phyloP scores from a whole-genome alignment of 2,888 invertebrate genomes.

The Acleris literana region DNA sequence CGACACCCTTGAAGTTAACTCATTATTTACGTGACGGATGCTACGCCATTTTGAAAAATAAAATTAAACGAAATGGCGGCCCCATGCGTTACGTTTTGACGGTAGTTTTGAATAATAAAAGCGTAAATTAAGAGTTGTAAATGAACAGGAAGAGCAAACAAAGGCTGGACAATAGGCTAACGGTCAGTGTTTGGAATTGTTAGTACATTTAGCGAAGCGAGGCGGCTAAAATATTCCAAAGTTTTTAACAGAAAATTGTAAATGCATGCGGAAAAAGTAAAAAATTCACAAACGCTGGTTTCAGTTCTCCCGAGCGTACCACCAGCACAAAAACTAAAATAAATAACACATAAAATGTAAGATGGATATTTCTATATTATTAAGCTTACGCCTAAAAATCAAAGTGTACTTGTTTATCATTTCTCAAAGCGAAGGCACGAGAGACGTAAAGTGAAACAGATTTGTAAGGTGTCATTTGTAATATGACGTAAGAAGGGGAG shows the following conservation, averaged over 20 bases:
- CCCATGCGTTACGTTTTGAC: constrained; percentile 14
- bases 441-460: neutral
- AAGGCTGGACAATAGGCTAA: constrained; percentile 26
- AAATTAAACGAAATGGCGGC: constrained; percentile 10
- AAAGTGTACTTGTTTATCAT: neutral
- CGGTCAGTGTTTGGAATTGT: constrained; percentile 19
- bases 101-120: constrained; percentile 29
- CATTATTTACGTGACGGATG: constrained; percentile 24
- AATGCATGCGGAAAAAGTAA: neutral
- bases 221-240: constrained; percentile 9
- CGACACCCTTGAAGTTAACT: constrained; percentile 9
- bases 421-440: neutral
- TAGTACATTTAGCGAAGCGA: constrained; percentile 26
- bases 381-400: too few relatives aligned
- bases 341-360: neutral
- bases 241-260: constrained; percentile 9
- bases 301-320: neutral
- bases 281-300: neutral
- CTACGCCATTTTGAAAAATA: constrained; percentile 11
- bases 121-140: constrained; percentile 18
- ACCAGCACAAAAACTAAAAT: constrained; percentile 11
- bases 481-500: constrained; percentile 28
- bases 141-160: constrained; percentile 34
- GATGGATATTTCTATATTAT: too few relatives aligned
- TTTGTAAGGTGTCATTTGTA: constrained; percentile 11